These are phyloP conservation scores for Phoxinus dragarum DNA, from an alignment of 2,797 vertebrate genomes.

Conservation along the genomic window DNA sequence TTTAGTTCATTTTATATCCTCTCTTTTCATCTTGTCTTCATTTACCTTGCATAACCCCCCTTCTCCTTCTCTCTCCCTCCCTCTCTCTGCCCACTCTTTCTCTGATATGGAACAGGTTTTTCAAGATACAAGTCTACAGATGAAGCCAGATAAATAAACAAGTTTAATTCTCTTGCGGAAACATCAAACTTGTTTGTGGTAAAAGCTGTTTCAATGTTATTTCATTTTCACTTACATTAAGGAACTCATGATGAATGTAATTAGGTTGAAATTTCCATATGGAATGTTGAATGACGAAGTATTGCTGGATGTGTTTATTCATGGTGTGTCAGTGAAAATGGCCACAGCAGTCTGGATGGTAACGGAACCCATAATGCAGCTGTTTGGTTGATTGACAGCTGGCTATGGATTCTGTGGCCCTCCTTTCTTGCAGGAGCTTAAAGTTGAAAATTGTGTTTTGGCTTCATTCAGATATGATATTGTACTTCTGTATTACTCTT, in stretches of 20 bases:
- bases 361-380: constrained; percentile 99
- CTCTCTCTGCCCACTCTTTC: constrained; percentile 36
- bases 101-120: constrained; percentile 65
- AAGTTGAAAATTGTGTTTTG: background rate
- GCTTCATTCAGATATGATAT: background rate
- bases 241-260: background rate
- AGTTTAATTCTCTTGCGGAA: constrained; percentile 46
- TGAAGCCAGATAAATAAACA: constrained; percentile 63
- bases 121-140: constrained; percentile 61
- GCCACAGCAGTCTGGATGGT: constrained; percentile 81
- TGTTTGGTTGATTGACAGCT: constrained; percentile 88
- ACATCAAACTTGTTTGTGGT: constrained; percentile 39
- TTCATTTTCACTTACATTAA: background rate
- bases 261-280: background rate
- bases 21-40: constrained; percentile 24
- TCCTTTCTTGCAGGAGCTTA: constrained; percentile 72
- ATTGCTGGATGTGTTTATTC: background rate
- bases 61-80: constrained; percentile 15
- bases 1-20: constrained; percentile 27
- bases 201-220: constrained; percentile 41
- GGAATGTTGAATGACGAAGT: background rate
- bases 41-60: constrained; percentile 23
- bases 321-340: background rate
- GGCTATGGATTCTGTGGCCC: constrained; percentile 94
- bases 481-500: background rate